Percentiles rank a stretch among this genome's conserved stretches.
Evolutionary conservation across 37 sponge, comb jelly and placozoan genomes (phyloP).

Genomic region (Theonella swinhoei): DNA sequence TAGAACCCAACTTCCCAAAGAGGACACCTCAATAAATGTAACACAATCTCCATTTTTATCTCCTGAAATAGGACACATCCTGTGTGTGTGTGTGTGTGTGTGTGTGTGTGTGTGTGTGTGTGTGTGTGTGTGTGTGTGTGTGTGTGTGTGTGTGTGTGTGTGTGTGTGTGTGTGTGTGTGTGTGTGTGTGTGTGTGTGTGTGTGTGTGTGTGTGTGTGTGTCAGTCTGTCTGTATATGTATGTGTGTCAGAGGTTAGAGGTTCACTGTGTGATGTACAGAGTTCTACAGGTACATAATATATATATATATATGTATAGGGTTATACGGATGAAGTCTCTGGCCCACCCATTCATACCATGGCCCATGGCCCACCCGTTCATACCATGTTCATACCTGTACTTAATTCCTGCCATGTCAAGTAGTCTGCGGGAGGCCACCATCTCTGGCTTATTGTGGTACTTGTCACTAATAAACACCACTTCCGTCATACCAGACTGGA

Average conservation of each 20-base stretch:
- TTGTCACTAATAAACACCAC: slow-evolving; percentile 87
- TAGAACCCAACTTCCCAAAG: slow-evolving; percentile 15
- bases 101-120: no score
- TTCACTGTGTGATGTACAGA: background rate
- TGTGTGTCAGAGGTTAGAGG: background rate
- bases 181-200: no score
- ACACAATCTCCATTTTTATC: background rate
- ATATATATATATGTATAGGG: no score
- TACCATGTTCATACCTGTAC: slow-evolving; percentile 50
- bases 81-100: no score
- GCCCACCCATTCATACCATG: no score
- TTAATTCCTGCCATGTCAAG: slow-evolving; percentile 85
- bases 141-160: no score
- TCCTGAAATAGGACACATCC: no score
- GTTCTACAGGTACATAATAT: background rate
- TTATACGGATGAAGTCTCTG: no score
- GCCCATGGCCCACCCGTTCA: background rate
- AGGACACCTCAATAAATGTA: background rate
- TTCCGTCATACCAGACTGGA: slow-evolving; percentile 82
- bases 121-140: no score
- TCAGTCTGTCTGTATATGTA: no score
- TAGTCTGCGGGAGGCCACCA: slow-evolving; percentile 76
- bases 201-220: no score
- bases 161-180: no score
- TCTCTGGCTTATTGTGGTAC: slow-evolving; percentile 69